Evolutionary conservation across 2,113 vertebrate species (phyloP), one percentile per base, ranked within the genome.

Genomic region (Ammodytes dubius): DNA sequence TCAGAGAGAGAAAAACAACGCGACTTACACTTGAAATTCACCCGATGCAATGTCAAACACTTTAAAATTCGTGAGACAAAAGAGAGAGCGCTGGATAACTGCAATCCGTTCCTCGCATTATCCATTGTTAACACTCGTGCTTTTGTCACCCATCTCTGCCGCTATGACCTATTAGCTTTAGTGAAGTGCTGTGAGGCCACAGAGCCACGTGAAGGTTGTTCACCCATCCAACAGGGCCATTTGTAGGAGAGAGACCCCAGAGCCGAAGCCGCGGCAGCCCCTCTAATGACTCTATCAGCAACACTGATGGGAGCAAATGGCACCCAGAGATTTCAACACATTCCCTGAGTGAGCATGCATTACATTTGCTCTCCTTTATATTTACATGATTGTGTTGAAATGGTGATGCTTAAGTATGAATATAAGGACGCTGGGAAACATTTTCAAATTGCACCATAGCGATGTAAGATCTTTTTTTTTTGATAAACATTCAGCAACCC

Each of bases 201-300:
- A 11, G 82, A 87, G 86, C 84, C 78, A 75, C 35, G 67, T 70
- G 81, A 83, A 91, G 90, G 90, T 86, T 89, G 87, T 68, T 91
- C 92, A 84, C 88, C 88, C 89, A 88, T 89, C 92, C 87, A 73
- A 71, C 77, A 56, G 89, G 84, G 89, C 87, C 86, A 90, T 93
- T 94, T 92, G 87, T 82, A 82, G 74, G 72, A 81, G 86, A 87
- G 87, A 74, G 82, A 78, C 77, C 77, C 79, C 84, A 58, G 86
- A 88, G 89, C 69, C 49, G 59, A 63, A 27, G 83, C 77, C 15
- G 52, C 80, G 6, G 70, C 74, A 64, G 84, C 82, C 81, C 27
- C 88, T 91, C 84, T 94, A 93, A 93, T 91, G 93, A 94, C 92
- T 88, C 92, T 65, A 94, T 93, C 92, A 94, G 84, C 88, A 17